Evolutionary conservation across 2,113 vertebrate genomes (phyloP).

Genomic region (Dermatemys mawii): DNA sequence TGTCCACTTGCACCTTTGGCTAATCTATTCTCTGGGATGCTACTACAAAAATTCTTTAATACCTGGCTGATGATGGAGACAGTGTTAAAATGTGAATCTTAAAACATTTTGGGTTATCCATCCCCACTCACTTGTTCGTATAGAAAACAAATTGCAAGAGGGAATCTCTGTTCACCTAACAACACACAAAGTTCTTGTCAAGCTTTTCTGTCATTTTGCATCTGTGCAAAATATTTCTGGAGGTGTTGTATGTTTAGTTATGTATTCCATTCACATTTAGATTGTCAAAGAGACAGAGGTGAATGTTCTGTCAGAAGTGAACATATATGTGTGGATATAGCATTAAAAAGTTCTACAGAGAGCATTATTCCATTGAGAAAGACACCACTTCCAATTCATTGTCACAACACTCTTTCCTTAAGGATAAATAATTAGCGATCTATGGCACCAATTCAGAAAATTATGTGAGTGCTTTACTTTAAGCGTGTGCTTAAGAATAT

Average conservation of each 20-base stretch:
- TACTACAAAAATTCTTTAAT: too few species aligned
- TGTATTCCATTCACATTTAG: slow-evolving; percentile 19
- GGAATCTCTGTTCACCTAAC: neutral
- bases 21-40: too few species aligned
- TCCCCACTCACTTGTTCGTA: too few species aligned
- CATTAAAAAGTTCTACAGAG: slow-evolving; percentile 49
- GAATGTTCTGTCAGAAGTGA: slow-evolving; percentile 48
- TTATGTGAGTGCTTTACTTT: neutral
- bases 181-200: neutral
- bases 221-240: slow-evolving; percentile 6
- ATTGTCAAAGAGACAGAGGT: slow-evolving; percentile 55
- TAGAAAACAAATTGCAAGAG: neutral
- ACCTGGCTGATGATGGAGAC: too few species aligned
- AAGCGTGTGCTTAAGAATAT: neutral
- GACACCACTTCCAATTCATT: slow-evolving; percentile 32
- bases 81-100: too few species aligned
- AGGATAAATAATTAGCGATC: neutral
- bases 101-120: too few species aligned
- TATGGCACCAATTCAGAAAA: neutral
- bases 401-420: neutral
- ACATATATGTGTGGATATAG: slow-evolving; percentile 37
- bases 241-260: slow-evolving; percentile 6
- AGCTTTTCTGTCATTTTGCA: neutral
- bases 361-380: slow-evolving; percentile 50
- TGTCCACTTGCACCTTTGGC: too few species aligned